These are phyloP conservation scores for Columba janthina DNA, from an alignment of 2,113 vertebrate genomes.

Conservation along the genomic window DNA sequence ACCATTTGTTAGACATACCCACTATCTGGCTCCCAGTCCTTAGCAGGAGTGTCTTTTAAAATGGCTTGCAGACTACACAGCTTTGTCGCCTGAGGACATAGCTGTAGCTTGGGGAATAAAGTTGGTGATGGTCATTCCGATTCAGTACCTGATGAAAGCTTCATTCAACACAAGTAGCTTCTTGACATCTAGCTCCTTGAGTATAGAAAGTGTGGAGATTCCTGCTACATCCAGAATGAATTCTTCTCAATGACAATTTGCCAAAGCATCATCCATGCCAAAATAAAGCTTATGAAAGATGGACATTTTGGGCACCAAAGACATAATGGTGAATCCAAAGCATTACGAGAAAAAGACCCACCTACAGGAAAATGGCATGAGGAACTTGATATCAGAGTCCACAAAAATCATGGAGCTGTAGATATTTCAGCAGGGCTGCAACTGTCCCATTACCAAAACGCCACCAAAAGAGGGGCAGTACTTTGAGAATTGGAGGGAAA, in stretches of 20 bases:
- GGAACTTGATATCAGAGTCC: neutral
- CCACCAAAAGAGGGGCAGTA: neutral
- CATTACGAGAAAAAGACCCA: neutral
- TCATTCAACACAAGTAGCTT: neutral
- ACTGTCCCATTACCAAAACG: neutral
- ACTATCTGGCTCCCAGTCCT: neutral
- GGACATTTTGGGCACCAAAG: neutral
- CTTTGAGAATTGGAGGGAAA: neutral
- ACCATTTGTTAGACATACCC: neutral
- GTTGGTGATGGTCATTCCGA: neutral
- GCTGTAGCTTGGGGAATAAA: neutral
- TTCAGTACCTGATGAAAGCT: neutral
- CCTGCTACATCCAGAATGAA: neutral
- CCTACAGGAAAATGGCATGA: neutral
- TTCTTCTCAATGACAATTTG: neutral
- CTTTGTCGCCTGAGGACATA: neutral
- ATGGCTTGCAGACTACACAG: neutral
- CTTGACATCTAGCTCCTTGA: neutral
- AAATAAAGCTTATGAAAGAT: neutral
- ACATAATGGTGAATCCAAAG: neutral
- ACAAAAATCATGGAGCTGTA: neutral
- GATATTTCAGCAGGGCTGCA: neutral
- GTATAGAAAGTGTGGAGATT: neutral
- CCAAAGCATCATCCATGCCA: neutral
- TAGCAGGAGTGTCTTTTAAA: neutral